phyloP scores from a whole-genome alignment of 2,888 invertebrate species.

The Dasypogon diadema region DNA sequence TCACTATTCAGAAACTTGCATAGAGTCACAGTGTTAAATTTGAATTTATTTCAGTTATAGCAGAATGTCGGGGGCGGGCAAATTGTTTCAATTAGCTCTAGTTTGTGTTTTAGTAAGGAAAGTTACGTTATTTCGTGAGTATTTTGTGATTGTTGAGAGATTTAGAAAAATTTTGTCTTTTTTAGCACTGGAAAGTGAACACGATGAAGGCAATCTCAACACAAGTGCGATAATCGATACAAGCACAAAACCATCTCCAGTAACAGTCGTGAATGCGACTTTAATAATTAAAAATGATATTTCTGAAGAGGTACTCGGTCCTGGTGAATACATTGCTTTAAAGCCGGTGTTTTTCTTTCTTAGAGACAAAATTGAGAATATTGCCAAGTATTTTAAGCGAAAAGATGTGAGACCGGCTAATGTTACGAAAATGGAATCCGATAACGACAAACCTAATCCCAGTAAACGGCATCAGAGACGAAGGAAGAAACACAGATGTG shows the following conservation, averaged over 20 bases:
- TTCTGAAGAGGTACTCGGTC: not conserved
- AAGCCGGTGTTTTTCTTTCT: slow-evolving; percentile 1
- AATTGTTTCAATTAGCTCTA: not conserved
- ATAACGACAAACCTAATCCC: not conserved
- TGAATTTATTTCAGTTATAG: not conserved
- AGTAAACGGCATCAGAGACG: not conserved
- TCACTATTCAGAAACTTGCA: not conserved
- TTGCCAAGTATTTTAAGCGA: not conserved
- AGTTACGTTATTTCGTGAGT: not conserved
- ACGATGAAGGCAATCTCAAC: not conserved
- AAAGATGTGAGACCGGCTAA: not conserved
- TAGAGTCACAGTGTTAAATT: not conserved
- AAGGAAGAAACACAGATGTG: not conserved
- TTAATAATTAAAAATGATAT: not conserved
- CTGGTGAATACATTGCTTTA: not conserved
- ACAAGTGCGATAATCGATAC: not conserved
- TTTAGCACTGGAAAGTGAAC: no score
- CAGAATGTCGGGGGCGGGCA: not conserved
- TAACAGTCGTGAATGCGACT: slow-evolving; percentile 2
- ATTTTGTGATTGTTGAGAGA: no score
- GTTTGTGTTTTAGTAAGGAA: not conserved
- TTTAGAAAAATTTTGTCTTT: no score
- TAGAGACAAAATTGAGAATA: slow-evolving; percentile 7
- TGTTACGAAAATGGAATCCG: not conserved
- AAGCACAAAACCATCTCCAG: not conserved